These are phyloP conservation scores for Tipula confusa DNA, from an alignment of 2,888 invertebrate species.

Conservation along the genomic window DNA sequence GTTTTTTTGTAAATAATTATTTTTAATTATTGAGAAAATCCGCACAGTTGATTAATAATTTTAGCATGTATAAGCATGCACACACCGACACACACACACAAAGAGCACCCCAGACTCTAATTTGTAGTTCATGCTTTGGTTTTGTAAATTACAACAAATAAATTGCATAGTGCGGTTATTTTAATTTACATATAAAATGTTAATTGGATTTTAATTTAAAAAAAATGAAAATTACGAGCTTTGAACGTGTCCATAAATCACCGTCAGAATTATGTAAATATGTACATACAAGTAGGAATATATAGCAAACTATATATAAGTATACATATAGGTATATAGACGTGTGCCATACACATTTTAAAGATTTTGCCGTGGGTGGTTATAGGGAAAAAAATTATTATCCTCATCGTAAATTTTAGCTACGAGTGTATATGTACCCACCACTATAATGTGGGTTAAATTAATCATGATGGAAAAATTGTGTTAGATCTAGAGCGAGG, in stretches of 20 bases:
- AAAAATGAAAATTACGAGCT: slow-evolving; percentile 12
- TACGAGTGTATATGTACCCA: too few relatives aligned
- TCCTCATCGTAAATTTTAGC: background rate
- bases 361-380: background rate
- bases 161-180: background rate
- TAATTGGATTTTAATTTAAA: slow-evolving; percentile 6
- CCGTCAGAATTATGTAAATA: background rate
- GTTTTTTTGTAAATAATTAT: background rate
- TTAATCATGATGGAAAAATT: slow-evolving; percentile 12
- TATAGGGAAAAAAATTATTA: background rate
- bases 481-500: background rate
- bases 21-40: slow-evolving; percentile 9
- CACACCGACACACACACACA: background rate
- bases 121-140: background rate
- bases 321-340: background rate
- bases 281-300: too few relatives aligned
- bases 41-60: slow-evolving; percentile 25
- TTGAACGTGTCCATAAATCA: slow-evolving; percentile 9
- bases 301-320: too few relatives aligned
- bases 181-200: background rate
- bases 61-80: background rate
- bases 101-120: background rate
- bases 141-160: background rate
- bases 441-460: background rate
- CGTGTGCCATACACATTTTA: background rate